Conservation (phyloP, 2,113 vertebrate species). For the Neodon shergylaensis region DNA sequence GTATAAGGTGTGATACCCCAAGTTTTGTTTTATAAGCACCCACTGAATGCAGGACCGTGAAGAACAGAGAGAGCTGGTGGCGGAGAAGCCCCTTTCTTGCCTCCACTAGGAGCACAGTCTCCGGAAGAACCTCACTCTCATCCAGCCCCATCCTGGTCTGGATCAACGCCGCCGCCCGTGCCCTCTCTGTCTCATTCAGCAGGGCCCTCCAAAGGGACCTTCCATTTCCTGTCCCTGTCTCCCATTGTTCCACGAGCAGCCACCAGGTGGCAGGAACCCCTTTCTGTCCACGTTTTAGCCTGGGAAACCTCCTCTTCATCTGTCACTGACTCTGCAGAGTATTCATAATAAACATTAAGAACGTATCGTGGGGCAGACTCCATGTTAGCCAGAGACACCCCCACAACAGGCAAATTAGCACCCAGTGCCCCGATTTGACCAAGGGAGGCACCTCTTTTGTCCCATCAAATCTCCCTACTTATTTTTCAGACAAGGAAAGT, state of each 20-base stretch:
- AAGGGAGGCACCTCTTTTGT: neutral
- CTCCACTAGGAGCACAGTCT: neutral
- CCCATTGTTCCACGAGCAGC: constrained; percentile 21
- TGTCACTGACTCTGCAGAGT: neutral
- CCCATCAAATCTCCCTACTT: neutral
- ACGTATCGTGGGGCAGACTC: neutral
- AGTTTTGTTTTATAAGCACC: neutral
- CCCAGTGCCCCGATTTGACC: neutral
- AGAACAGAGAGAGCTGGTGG: neutral
- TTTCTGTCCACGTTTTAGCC: neutral
- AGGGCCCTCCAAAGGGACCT: neutral
- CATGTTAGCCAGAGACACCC: neutral
- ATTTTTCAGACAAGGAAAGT: neutral
- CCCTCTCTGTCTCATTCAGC: neutral
- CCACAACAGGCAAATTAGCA: neutral
- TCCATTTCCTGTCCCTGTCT: neutral
- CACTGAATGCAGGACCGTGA: neutral
- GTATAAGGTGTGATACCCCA: neutral
- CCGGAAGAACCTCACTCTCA: too few species aligned
- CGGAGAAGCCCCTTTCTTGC: neutral
- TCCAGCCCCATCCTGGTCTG: neutral
- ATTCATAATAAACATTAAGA: neutral
- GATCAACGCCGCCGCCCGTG: neutral
- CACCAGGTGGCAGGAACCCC: constrained; percentile 66
- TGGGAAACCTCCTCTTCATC: neutral